phyloP scores from a whole-genome alignment of 2,888 invertebrate genomes.

The Thecocarcelia acutangulata region DNA sequence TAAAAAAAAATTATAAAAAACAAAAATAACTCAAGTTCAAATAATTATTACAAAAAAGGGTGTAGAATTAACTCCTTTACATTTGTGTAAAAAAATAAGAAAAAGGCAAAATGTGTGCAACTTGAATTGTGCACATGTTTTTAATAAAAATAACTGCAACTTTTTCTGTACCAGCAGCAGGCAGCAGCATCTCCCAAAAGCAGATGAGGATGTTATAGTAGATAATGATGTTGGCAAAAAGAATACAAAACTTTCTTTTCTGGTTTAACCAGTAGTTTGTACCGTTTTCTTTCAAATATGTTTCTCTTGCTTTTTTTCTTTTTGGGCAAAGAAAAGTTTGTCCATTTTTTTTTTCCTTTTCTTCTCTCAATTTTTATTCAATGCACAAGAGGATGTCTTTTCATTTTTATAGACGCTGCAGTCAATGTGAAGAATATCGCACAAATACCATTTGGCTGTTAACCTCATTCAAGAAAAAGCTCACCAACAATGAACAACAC shows the following conservation, averaged over 20 bases:
- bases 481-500: constrained; percentile 21
- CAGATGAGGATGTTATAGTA: constrained; percentile 47
- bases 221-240: constrained; percentile 29
- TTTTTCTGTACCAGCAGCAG: neutral
- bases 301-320: neutral
- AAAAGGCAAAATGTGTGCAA: constrained; percentile 8
- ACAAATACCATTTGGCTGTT: constrained; percentile 65
- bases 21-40: too few relatives aligned
- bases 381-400: constrained; percentile 58
- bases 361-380: constrained; percentile 1
- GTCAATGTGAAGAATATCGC: constrained; percentile 56
- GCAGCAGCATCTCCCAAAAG: constrained; percentile 38
- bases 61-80: constrained; percentile 1
- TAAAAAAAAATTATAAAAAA: too few relatives aligned
- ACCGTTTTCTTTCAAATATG: constrained; percentile 46
- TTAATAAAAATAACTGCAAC: neutral
- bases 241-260: constrained; percentile 64
- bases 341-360: neutral
- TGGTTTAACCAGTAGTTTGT: constrained; percentile 66
- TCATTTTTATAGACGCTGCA: constrained; percentile 23
- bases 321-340: constrained; percentile 36
- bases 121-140: constrained; percentile 23
- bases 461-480: constrained; percentile 60
- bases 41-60: too few relatives aligned
- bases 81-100: neutral